Base-by-base conservation (phyloP, 2,797 vertebrate genomes). In the Lutjanus campechanus region DNA sequence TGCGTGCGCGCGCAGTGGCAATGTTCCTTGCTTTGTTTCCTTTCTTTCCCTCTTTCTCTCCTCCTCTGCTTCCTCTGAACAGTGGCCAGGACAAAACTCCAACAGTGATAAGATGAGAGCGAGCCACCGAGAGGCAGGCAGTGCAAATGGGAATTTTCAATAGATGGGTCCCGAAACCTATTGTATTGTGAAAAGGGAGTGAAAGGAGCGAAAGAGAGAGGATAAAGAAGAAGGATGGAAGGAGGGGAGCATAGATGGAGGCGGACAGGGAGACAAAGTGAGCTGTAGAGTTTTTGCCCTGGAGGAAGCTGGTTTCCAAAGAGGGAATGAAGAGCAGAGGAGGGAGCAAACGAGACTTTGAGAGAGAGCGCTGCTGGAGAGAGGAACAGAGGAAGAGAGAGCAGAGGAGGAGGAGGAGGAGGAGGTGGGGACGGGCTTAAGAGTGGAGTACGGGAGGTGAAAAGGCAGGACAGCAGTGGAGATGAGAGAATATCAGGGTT, bases 201-300 rank as follows among this genome's bases (percentile, higher is more conserved):
- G 62, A 73, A 82, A 67, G 60, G 59, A 81, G 77, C 50, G 55
- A 82, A 86, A 80, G 72, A 79, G 85, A 62, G 65, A 78, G 73
- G 79, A 79, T 84, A 85, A 85, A 85, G 85, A 82, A 79, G 82
- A 85, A 74, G 61, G 79, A 85, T 76, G 82, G 90, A 85, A 63
- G 76, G 75, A 86, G 78, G 85, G 75, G 73, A 67, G 82, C 59
- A 10, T 82, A 72, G 83, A 93, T 86, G 82, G 85, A 90, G 80
- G 85, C 69, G 64, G 84, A 90, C 86, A 85, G 82, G 70, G 84
- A 89, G 83, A 92, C 85, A 89, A 86, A 92, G 86, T 90, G 90
- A 91, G 88, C 90, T 76, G 81, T 85, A 51, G 88, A 89, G 77
- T 86, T 91, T 93, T 82, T 78, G 81, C 89, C 90, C 90, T 66